phyloP scores from a whole-genome alignment of 1,140 invertebrate genomes.

The Parasteatoda tepidariorum region DNA sequence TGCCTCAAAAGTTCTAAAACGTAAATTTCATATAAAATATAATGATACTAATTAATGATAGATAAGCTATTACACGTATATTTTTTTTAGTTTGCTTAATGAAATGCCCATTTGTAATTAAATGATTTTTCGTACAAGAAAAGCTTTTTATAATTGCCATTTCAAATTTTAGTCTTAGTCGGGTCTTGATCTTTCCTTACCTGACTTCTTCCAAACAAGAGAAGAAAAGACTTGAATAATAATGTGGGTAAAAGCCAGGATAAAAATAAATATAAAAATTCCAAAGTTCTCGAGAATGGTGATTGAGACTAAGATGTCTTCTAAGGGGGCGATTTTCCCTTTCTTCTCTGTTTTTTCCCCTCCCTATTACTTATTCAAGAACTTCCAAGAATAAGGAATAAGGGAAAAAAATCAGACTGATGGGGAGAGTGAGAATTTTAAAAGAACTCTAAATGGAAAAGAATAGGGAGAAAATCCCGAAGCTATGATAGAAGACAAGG shows the following conservation, averaged over 20 bases:
- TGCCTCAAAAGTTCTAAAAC: no score
- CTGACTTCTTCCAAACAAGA: no score
- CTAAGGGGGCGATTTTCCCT: not conserved
- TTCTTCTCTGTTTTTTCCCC: not conserved
- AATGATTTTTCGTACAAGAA: no score
- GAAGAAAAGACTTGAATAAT: slow-evolving; percentile 16
- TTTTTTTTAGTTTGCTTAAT: no score
- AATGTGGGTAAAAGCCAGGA: not conserved
- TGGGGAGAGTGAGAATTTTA: slow-evolving; percentile 1
- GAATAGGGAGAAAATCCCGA: not conserved
- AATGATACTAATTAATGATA: no score
- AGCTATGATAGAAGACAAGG: not conserved
- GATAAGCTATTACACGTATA: no score
- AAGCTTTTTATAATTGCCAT: no score
- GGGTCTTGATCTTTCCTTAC: no score
- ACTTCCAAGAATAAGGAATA: slow-evolving; percentile 6
- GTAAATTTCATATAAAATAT: no score
- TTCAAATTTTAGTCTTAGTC: no score
- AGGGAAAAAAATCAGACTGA: not conserved
- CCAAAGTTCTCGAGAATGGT: not conserved
- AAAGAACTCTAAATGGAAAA: not conserved
- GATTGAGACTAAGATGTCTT: slow-evolving; percentile 27
- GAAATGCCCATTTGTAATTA: no score
- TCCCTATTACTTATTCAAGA: slow-evolving; percentile 46
- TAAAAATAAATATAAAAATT: not conserved